Base-by-base conservation (phyloP, 2,888 invertebrate genomes). In the Hyles lineata region DNA sequence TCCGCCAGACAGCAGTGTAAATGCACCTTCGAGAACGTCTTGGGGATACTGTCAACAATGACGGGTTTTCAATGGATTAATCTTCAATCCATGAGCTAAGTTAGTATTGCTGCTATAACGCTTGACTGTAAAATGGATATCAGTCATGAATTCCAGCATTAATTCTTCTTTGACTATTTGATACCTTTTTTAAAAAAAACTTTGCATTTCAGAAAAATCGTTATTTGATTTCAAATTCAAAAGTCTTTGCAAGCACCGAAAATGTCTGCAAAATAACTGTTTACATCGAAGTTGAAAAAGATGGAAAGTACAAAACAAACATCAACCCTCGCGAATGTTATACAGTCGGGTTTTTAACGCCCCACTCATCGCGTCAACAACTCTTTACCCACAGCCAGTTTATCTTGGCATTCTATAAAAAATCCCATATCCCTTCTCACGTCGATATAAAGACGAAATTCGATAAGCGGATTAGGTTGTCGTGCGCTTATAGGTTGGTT, bases 311-410 rank as follows among this genome's bases (percentile, higher is more conserved):
- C 74, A 78, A 80, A 83, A 81, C 81, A 84, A 85, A 84, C 79
- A 82, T 80, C 75, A 74, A 81, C 81, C 80, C 82, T 78, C 76
- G 76, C 78, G 79, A 81, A 83, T 74, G 75, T 77, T 78, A 79
- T 76, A 81, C 75, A 78, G 76, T 74, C 77, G 76, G 79, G 79
- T 82, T 84, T 83, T 79, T 79, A 83, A 80, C 79, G 74, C 80
- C 75, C 73, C 80, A 80, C 79, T 83, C 84, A 80, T 81, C 80
- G 81, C 80, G 75, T 82, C 80, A 81, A 83, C 82, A 80, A 76
- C 83, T 82, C 84, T 85, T 82, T 79, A 79, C 73, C 75, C 74
- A 75, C 74, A 55, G 77, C 84, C 79, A 82, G 79, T 74, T 78
- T 80, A 78, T 58, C 70, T 73, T 76, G 74, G 52, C 71, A 19